Percentiles rank a stretch among this genome's conserved stretches.
Conservation (phyloP, 2,113 vertebrate species). For the Scomber scombrus region DNA sequence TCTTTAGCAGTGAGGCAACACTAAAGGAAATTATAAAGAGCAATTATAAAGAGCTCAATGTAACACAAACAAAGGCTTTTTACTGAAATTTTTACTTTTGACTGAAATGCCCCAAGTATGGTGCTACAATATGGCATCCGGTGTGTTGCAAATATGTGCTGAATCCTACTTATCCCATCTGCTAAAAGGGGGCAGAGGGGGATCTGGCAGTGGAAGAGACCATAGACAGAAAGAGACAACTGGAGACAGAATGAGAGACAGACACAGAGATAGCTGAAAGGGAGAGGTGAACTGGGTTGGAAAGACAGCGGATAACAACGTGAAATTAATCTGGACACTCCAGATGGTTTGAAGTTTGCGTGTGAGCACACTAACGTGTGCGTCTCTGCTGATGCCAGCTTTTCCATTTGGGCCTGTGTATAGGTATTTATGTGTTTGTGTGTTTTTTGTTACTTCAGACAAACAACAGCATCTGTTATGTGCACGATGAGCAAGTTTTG, state of each 20-base stretch:
- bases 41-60: neutral
- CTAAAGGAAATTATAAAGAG: constrained; percentile 5
- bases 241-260: constrained; percentile 59
- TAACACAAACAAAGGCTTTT: constrained; percentile 35
- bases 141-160: constrained; percentile 62
- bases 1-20: neutral
- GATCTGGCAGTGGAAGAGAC: constrained; percentile 50
- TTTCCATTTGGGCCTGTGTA: constrained; percentile 44
- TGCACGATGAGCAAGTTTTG: constrained; percentile 33
- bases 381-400: constrained; percentile 37
- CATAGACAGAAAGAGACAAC: constrained; percentile 51
- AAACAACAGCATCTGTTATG: constrained; percentile 71
- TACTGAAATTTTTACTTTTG: constrained; percentile 38
- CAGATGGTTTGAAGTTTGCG: constrained; percentile 76
- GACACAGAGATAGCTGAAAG: constrained; percentile 66
- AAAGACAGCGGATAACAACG: constrained; percentile 74
- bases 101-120: constrained; percentile 50
- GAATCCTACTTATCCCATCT: constrained; percentile 72
- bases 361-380: constrained; percentile 31
- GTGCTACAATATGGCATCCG: constrained; percentile 60
- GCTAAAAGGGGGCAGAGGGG: constrained; percentile 51
- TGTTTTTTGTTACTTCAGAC: constrained; percentile 49
- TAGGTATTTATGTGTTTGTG: constrained; percentile 57
- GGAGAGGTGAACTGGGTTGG: constrained; percentile 78
- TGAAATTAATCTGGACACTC: constrained; percentile 79